A percentile compares a stretch with the other conserved stretches of the same genome.
These are phyloP conservation scores for Eilema depressum DNA, from an alignment of 2,888 invertebrate species.

Conservation along the genomic window DNA sequence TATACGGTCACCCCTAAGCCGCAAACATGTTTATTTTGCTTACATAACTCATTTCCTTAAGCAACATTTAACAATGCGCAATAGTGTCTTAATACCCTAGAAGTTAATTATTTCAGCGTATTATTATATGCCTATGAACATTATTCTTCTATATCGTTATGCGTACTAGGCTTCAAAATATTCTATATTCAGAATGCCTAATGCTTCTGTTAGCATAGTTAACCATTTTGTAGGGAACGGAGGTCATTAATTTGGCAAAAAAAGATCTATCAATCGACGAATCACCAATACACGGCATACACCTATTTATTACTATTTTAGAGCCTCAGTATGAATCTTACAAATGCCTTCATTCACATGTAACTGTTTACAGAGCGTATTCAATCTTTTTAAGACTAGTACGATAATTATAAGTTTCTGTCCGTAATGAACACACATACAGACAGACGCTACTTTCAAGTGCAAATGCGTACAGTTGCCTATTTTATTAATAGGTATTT, in stretches of 20 bases:
- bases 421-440: slow-evolving; percentile 20
- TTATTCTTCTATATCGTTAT: neutral
- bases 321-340: slow-evolving; percentile 13
- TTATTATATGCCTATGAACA: neutral
- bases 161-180: neutral
- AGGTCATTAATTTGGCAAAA: too few relatives aligned
- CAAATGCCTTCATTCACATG: slow-evolving; percentile 26
- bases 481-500: slow-evolving; percentile 32
- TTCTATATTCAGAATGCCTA: neutral
- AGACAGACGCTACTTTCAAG: slow-evolving; percentile 21
- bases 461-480: slow-evolving; percentile 18
- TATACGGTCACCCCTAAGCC: neutral
- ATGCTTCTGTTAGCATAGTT: neutral
- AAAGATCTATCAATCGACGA: too few relatives aligned
- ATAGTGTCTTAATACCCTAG: neutral
- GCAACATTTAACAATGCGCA: neutral
- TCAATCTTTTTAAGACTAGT: slow-evolving; percentile 31
- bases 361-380: slow-evolving; percentile 29
- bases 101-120: neutral
- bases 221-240: too few relatives aligned
- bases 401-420: slow-evolving; percentile 31
- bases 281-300: too few relatives aligned
- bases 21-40: neutral
- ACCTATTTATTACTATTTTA: neutral
- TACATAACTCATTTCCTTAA: neutral